phyloP scores from a whole-genome alignment of 2,113 vertebrate genomes.

The Proteles cristata region DNA sequence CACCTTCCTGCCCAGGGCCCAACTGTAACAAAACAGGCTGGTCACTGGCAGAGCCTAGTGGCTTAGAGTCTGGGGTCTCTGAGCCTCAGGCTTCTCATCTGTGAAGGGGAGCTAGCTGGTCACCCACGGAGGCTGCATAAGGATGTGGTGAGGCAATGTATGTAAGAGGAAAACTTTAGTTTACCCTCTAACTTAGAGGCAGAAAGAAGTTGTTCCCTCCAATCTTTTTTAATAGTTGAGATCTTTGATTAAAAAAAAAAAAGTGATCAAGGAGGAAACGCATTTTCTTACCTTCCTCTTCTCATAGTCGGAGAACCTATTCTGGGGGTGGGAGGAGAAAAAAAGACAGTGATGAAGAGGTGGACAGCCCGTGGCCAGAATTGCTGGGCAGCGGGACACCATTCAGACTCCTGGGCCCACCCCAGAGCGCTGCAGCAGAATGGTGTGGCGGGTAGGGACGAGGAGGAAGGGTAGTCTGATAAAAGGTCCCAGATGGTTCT shows the following conservation, averaged over 20 bases:
- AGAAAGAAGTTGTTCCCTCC: background rate
- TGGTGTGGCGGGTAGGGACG: accelerated
- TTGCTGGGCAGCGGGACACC: background rate
- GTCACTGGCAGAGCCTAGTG: background rate
- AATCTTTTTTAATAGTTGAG: background rate
- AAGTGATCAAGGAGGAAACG: background rate
- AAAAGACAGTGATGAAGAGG: slow-evolving; percentile 49
- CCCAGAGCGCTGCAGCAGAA: background rate
- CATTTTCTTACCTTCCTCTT: slow-evolving; percentile 92
- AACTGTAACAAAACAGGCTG: background rate
- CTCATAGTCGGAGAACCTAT: slow-evolving; percentile 95
- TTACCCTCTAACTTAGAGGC: background rate
- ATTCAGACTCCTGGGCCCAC: background rate
- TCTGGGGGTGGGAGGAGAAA: slow-evolving; percentile 87
- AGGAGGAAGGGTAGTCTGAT: background rate
- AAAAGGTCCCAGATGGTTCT: background rate
- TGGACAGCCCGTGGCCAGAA: background rate
- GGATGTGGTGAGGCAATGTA: accelerated
- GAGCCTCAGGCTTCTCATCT: background rate
- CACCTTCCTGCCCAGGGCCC: background rate
- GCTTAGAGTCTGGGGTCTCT: background rate
- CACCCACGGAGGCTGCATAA: background rate
- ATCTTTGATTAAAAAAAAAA: background rate
- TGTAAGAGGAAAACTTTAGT: background rate
- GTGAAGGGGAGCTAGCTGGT: background rate